Conservation (phyloP, 2,888 invertebrate genomes). For the Pharmacophagus antenor region DNA sequence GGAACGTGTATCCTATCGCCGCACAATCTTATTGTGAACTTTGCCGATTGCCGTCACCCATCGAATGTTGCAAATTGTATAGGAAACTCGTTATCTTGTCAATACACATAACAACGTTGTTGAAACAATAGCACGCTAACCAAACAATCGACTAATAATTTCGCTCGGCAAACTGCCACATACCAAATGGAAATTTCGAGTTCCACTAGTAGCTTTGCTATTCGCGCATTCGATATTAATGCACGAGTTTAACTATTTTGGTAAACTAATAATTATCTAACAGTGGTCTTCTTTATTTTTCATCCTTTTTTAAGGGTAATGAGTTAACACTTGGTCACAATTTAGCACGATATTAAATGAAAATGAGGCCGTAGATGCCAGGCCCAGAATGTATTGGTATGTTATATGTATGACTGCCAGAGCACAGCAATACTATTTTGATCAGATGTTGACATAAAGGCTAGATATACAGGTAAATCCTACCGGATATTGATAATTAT, state of each 20-base stretch:
- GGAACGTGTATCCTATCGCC: slow-evolving; percentile 18
- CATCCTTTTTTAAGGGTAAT: no score
- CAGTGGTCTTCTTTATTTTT: background rate
- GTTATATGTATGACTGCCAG: no score
- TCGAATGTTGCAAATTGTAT: slow-evolving; percentile 37
- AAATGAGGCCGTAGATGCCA: no score
- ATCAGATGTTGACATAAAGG: no score
- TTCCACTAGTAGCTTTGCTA: slow-evolving; percentile 48
- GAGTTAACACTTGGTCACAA: no score
- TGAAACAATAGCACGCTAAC: slow-evolving; percentile 52
- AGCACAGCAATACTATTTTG: no score
- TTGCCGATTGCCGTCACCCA: slow-evolving; percentile 22
- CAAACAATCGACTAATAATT: slow-evolving; percentile 67
- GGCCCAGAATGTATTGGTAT: no score
- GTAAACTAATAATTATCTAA: background rate
- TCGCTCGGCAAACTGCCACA: slow-evolving; percentile 55
- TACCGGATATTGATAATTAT: no score
- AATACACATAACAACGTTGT: slow-evolving; percentile 49
- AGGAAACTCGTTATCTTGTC: slow-evolving; percentile 51
- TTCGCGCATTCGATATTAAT: slow-evolving; percentile 56
- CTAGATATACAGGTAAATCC: no score
- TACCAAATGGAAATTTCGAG: slow-evolving; percentile 64
- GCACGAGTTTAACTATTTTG: slow-evolving; percentile 45
- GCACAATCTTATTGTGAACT: slow-evolving; percentile 28
- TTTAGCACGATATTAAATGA: no score